phyloP scores from a whole-genome alignment of 2,113 vertebrate species.

The Psilopogon haemacephalus region DNA sequence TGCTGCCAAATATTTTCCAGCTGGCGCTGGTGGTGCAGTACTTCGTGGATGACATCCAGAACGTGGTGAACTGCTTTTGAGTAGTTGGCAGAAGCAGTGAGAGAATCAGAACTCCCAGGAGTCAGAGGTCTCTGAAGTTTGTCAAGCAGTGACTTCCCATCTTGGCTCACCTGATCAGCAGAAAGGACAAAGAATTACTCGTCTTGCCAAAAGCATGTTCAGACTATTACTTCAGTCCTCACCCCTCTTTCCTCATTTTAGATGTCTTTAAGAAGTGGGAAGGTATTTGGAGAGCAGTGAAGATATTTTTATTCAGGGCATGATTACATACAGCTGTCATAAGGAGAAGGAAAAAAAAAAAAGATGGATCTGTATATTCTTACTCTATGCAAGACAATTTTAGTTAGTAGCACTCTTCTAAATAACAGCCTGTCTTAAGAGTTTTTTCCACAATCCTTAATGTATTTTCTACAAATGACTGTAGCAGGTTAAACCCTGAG shows the following conservation, averaged over 20 bases:
- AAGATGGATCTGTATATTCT: background rate
- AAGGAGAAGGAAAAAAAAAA: background rate
- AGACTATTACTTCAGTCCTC: background rate
- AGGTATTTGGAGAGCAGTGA: fast-evolving
- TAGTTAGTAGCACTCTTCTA: background rate
- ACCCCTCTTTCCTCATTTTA: background rate
- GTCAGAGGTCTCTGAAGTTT: constrained; percentile 95
- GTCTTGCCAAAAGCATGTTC: background rate
- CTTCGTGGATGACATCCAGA: constrained; percentile 94
- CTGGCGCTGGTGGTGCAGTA: constrained; percentile 95
- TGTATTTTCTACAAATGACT: background rate
- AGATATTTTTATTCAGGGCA: background rate
- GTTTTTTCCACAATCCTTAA: background rate
- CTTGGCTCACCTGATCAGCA: constrained; percentile 89
- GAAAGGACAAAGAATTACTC: background rate
- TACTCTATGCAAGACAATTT: background rate
- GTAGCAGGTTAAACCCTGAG: no score
- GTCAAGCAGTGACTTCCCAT: constrained; percentile 94
- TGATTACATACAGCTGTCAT: background rate
- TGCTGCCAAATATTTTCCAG: constrained; percentile 99
- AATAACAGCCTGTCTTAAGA: background rate
- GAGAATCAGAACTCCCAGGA: constrained; percentile 91
- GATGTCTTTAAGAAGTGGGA: background rate
- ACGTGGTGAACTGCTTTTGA: constrained; percentile 97
- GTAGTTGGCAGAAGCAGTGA: constrained; percentile 94